phyloP scores from a whole-genome alignment of 2,113 vertebrate species.

The Syngnathus floridae region DNA sequence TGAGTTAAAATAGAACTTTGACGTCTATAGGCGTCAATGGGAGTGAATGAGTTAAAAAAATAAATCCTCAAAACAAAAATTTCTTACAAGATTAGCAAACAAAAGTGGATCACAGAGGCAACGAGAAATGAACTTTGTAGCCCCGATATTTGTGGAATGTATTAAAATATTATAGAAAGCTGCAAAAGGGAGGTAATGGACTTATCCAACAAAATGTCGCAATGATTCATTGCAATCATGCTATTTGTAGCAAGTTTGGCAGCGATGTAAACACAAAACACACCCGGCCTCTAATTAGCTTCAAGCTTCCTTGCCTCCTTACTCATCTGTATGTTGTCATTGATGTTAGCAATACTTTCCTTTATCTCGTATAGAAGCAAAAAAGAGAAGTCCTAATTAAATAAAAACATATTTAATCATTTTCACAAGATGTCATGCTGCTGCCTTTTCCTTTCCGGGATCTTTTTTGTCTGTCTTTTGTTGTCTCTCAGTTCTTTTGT shows the following conservation, averaged over 20 bases:
- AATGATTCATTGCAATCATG: conserved; percentile 13
- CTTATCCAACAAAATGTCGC: conserved; percentile 7
- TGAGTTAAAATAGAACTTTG: too few relatives aligned
- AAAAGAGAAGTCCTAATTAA: not conserved
- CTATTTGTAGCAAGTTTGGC: conserved; percentile 8
- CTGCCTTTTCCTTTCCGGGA: not conserved
- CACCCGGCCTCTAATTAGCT: conserved; percentile 27
- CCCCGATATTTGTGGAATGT: not conserved
- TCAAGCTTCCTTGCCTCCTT: conserved; percentile 20
- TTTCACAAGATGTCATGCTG: not conserved
- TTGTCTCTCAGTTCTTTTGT: conserved; percentile 2
- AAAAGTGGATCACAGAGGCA: too few relatives aligned
- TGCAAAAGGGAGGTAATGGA: not conserved
- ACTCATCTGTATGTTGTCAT: not conserved
- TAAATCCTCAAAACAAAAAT: too few relatives aligned
- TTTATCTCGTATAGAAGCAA: not conserved
- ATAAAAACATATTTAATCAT: not conserved
- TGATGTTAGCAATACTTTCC: conserved; percentile 1
- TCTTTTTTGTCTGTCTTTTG: not conserved
- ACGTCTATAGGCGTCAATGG: too few relatives aligned
- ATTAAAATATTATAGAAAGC: not conserved
- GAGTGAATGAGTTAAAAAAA: too few relatives aligned
- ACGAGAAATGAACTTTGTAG: not conserved
- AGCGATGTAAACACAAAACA: conserved; percentile 32
- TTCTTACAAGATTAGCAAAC: too few relatives aligned